These are phyloP conservation scores for Chouioia cunea DNA, from an alignment of 2,888 invertebrate species.

Conservation along the genomic window DNA sequence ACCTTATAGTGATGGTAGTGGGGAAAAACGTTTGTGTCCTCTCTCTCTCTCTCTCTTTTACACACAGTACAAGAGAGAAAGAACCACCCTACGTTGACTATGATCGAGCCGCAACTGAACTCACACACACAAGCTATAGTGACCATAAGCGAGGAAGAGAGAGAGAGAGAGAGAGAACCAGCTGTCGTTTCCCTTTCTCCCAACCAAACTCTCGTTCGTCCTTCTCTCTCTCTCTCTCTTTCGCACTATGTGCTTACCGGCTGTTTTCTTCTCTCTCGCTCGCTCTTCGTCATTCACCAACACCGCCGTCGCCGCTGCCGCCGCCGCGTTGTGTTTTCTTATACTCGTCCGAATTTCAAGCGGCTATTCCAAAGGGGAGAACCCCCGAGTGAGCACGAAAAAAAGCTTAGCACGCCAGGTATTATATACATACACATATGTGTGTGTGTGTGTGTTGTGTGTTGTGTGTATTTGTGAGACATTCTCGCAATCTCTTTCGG, in stretches of 20 bases:
- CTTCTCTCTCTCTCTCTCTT: slow-evolving; percentile 10
- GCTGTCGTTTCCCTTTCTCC: slow-evolving; percentile 46
- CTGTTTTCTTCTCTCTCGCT: background rate
- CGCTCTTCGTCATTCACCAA: background rate
- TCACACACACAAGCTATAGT: background rate
- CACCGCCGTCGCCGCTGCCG: no score
- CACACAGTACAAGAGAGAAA: slow-evolving; percentile 2
- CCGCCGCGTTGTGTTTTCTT: no score
- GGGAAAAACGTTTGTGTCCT: slow-evolving; percentile 3
- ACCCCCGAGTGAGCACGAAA: no score
- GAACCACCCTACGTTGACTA: slow-evolving; percentile 22
- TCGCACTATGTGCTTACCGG: background rate
- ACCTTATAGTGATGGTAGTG: slow-evolving; percentile 5
- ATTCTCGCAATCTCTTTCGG: no score
- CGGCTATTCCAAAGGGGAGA: no score
- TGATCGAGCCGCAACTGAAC: slow-evolving; percentile 39
- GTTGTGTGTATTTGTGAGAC: no score
- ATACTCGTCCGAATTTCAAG: no score
- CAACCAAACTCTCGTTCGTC: background rate
- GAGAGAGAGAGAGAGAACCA: slow-evolving; percentile 36
- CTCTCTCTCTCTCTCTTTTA: slow-evolving; percentile 5
- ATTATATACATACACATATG: no score
- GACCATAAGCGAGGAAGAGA: slow-evolving; percentile 36
- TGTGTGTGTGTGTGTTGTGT: no score
- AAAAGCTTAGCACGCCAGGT: no score